Evolutionary conservation across 2,888 invertebrate species (phyloP).

Genomic region (Suillia variegata): DNA sequence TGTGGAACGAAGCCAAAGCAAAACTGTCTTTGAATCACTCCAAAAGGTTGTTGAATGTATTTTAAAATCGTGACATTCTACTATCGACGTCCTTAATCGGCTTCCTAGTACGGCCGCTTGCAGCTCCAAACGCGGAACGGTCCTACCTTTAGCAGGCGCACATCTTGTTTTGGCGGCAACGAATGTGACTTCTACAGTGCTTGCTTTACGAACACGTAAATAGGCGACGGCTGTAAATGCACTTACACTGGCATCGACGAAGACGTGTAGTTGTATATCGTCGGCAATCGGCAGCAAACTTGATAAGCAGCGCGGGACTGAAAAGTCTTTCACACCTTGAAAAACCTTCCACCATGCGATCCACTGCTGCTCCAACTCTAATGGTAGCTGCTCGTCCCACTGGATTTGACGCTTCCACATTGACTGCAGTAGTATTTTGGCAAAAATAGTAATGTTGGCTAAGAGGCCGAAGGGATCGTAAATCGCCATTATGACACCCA

Average conservation of each 20-base stretch:
- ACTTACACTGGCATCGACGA: no score
- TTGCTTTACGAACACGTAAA: not conserved
- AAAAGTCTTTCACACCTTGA: slow-evolving; percentile 10
- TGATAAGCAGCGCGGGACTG: no score
- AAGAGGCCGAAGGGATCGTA: no score
- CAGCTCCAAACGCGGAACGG: slow-evolving; percentile 18
- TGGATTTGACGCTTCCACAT: slow-evolving; percentile 6
- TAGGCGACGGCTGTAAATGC: slow-evolving; percentile 16
- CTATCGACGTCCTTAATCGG: slow-evolving; percentile 6
- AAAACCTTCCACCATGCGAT: slow-evolving; percentile 8
- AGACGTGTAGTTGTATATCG: no score
- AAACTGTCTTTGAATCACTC: no score
- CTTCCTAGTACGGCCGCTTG: slow-evolving; percentile 19
- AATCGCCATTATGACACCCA: no score
- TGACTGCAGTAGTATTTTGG: slow-evolving; percentile 7
- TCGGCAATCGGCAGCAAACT: no score
- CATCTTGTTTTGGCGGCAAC: slow-evolving; percentile 16
- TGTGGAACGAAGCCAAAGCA: slow-evolving; percentile 17
- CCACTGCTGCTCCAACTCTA: no score
- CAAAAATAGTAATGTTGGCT: no score
- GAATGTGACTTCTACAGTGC: no score
- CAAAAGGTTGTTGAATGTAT: not conserved
- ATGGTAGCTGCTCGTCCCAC: no score
- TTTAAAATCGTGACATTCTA: slow-evolving; percentile 7
- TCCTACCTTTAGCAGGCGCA: slow-evolving; percentile 9